A percentile compares a stretch with the other conserved stretches of the same genome.
phyloP scores from a whole-genome alignment of 1,140 invertebrate species.

The Cydia amplana region DNA sequence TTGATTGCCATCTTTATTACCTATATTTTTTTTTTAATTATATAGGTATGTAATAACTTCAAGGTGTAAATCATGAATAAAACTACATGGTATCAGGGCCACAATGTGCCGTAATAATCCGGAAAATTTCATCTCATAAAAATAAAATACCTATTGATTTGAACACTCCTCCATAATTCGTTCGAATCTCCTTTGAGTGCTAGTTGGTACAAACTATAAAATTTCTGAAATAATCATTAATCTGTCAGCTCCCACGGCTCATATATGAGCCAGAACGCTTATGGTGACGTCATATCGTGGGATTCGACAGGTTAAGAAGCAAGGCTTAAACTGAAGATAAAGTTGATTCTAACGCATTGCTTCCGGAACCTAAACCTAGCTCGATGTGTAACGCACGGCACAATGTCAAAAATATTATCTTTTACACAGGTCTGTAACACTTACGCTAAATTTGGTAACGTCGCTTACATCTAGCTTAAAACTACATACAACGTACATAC shows the following conservation, averaged over 20 bases:
- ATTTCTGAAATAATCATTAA: neutral
- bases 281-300: too few relatives aligned
- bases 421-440: slow-evolving; percentile 60
- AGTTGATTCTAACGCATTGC: neutral
- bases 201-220: neutral
- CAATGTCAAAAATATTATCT: slow-evolving; percentile 45
- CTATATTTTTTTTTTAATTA: too few relatives aligned
- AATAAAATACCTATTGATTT: neutral
- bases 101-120: neutral
- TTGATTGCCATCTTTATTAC: too few relatives aligned
- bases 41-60: too few relatives aligned
- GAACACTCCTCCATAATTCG: neutral
- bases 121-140: neutral
- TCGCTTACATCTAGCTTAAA: slow-evolving; percentile 39
- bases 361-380: slow-evolving; percentile 24
- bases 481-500: slow-evolving; percentile 43
- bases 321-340: neutral
- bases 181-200: neutral
- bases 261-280: too few relatives aligned
- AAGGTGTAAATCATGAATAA: neutral
- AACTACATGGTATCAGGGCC: neutral
- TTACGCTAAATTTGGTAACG: slow-evolving; percentile 57
- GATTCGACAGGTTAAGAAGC: too few relatives aligned
- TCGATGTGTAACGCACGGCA: slow-evolving; percentile 24
- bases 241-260: too few relatives aligned